Percentiles rank a stretch among this genome's conserved stretches.
Evolutionary conservation across 2,113 vertebrate species (phyloP).

Genomic region (Leucoraja erinaceus): DNA sequence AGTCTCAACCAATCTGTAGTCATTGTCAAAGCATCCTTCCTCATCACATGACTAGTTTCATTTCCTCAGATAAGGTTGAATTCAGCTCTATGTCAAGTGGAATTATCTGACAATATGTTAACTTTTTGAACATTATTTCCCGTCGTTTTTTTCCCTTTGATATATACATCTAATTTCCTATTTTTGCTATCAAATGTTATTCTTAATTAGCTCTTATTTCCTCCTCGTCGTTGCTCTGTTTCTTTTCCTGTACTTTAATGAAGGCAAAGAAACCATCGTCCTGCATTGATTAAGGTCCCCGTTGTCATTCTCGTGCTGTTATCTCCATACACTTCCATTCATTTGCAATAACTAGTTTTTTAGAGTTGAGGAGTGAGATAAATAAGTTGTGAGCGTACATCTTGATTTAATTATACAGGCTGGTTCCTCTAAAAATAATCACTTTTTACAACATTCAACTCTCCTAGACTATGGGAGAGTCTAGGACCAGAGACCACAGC

Average conservation of each 20-base stretch:
- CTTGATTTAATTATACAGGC: neutral
- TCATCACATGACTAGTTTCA: no score
- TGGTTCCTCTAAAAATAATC: neutral
- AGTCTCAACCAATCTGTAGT: no score
- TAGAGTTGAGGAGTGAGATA: neutral
- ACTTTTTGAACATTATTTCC: neutral
- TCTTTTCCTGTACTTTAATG: neutral
- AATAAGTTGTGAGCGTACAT: neutral
- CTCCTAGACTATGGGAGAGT: no score
- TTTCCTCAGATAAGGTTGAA: no score
- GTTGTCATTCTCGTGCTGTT: neutral
- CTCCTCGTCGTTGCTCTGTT: neutral
- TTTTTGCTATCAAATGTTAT: neutral
- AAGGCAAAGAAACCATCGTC: neutral
- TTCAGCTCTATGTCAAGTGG: no score
- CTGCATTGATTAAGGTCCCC: neutral
- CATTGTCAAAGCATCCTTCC: no score
- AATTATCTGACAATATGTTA: neutral
- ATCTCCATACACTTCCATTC: neutral
- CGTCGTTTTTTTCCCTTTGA: neutral
- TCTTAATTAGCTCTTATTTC: neutral
- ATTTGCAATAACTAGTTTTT: neutral
- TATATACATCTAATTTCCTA: neutral
- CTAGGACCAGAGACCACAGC: no score
- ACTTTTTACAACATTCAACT: no score